Percentiles rank a stretch among this genome's conserved stretches.
Evolutionary conservation across 2,113 vertebrate species (phyloP).

Genomic region (Cairina moschata): DNA sequence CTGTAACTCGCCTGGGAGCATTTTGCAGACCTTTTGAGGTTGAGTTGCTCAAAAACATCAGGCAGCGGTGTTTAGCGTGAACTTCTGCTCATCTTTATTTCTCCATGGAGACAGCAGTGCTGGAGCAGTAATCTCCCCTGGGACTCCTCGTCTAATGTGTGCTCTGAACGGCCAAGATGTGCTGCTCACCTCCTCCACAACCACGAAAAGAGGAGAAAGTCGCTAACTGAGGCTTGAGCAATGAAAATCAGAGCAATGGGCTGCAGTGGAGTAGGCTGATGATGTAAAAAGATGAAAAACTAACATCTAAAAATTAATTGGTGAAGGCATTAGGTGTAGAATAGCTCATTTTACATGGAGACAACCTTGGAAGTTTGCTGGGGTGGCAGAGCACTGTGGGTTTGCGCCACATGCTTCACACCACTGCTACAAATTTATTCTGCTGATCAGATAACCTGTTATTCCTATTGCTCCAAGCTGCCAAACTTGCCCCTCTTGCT

Average conservation of each 20-base stretch:
- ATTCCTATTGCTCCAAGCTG: neutral
- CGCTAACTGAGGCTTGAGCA: neutral
- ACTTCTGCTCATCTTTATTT: slow-evolving; percentile 4
- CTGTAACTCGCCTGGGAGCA: neutral
- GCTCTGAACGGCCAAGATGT: neutral
- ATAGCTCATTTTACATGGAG: neutral
- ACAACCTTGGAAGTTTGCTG: neutral
- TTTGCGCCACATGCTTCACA: neutral
- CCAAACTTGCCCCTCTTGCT: neutral
- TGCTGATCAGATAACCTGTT: neutral
- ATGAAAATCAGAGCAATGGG: neutral
- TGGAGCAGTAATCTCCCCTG: neutral
- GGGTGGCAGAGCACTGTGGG: neutral
- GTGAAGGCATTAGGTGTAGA: neutral
- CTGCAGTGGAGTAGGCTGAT: neutral
- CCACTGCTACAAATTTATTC: neutral
- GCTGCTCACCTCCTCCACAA: neutral
- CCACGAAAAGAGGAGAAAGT: neutral
- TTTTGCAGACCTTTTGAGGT: slow-evolving; percentile 2
- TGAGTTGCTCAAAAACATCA: neutral
- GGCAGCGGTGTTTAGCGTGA: neutral
- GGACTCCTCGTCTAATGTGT: neutral
- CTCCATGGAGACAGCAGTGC: neutral
- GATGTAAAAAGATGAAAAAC: neutral
- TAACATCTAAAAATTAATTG: neutral